These are phyloP conservation scores for Ibidorhyncha struthersii DNA, from an alignment of 2,113 vertebrate species.

Conservation along the genomic window DNA sequence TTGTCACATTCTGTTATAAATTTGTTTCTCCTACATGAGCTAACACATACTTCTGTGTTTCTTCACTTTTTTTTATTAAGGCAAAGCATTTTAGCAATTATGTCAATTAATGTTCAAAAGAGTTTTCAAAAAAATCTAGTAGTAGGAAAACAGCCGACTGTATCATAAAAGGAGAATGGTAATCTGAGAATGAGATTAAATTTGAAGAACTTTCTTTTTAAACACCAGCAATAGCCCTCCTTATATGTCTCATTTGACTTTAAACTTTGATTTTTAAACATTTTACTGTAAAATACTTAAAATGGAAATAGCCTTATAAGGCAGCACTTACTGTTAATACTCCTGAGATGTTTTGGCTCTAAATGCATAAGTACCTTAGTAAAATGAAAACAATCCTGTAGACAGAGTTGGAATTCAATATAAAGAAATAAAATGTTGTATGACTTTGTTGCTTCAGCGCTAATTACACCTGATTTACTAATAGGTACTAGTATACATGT, in stretches of 20 bases:
- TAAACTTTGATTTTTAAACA: not conserved
- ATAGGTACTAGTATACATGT: not conserved
- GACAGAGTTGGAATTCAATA: not conserved
- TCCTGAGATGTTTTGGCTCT: not conserved
- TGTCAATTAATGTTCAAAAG: not conserved
- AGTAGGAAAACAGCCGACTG: not conserved
- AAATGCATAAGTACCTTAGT: not conserved
- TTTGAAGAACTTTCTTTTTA: not conserved
- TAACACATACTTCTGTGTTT: not conserved
- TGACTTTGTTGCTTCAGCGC: not conserved
- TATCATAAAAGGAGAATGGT: not conserved
- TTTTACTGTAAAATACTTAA: not conserved
- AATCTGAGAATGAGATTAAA: not conserved
- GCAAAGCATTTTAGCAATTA: not conserved
- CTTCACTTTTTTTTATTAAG: not conserved
- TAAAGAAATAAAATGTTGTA: not conserved
- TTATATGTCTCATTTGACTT: not conserved
- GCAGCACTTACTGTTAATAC: not conserved
- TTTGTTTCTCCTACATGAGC: not conserved
- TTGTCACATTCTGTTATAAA: accelerated
- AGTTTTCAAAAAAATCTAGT: not conserved
- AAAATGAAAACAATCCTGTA: not conserved
- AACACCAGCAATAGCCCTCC: not conserved
- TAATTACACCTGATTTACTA: not conserved
- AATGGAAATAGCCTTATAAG: not conserved